phyloP scores from a whole-genome alignment of 1,140 invertebrate species.

The Ooceraea biroi region DNA sequence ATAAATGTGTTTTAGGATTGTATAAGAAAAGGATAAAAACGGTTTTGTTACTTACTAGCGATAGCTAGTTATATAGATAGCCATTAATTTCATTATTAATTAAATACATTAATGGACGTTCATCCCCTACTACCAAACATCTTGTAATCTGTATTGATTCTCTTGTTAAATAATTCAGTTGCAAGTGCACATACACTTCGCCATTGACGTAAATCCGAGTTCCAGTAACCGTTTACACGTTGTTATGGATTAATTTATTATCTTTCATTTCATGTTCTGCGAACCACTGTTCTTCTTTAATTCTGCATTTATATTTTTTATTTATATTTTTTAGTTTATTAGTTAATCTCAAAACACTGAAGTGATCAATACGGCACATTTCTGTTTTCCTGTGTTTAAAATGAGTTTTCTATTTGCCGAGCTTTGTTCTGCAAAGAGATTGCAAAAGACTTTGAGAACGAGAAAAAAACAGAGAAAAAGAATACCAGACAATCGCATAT shows the following conservation, averaged over 20 bases:
- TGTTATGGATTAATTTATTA: conserved; percentile 13
- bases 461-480: no score
- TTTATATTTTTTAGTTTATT: no score
- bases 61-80: neutral
- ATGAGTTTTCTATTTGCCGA: neutral
- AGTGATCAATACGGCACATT: neutral
- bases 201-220: conserved; percentile 36
- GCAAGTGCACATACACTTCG: neutral
- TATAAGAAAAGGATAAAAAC: neutral
- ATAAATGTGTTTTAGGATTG: conserved; percentile 28
- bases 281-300: neutral
- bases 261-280: neutral
- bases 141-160: conserved; percentile 26
- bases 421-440: neutral
- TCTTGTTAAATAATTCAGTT: conserved; percentile 29
- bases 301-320: conserved; percentile 2
- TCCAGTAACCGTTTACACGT: conserved; percentile 14
- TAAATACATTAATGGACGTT: neutral
- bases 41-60: neutral
- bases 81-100: neutral
- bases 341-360: neutral
- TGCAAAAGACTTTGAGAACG: neutral
- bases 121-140: neutral
- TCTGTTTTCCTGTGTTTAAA: neutral
- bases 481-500: neutral